Base-by-base conservation (phyloP, 2,113 vertebrate genomes). In the Phalacrocorax brasilianus region DNA sequence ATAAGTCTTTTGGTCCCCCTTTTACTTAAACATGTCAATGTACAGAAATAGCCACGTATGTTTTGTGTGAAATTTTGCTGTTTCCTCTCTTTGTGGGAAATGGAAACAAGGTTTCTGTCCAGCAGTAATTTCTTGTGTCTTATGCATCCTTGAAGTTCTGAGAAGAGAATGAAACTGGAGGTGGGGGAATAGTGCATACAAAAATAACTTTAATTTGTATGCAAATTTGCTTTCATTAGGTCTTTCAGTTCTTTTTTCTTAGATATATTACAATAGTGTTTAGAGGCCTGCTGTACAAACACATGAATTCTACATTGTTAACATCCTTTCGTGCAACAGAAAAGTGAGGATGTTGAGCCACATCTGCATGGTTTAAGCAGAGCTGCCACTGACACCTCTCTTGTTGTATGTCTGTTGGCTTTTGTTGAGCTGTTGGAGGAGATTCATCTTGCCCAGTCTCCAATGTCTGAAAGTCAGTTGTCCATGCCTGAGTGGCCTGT, bases 181-280 rank as follows among this genome's bases (percentile, higher is more conserved):
- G 61, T 92, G 94, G 77, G 95, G 80, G 86, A 93, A 94, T 87
- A 95, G 77, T 33, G 44, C 10, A 1, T 68, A 61, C 80, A 95
- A 93, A 97, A 95, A 96, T 89, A 95, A 96, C 94, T 94, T 97
- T 91, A 80, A 97, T 96, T 96, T 96, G 84, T 95, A 96, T 96
- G 95, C 91, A 97, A 95, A 95, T 97, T 76, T 95, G 28, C 77
- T 93, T 97, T 92, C 91, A 94, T 93, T 94, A 97, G 92, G 92
- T 79, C 85, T 96, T 96, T 94, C 76, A 79, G 84, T 89, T 92
- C 89, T 93, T 95, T 70, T 85, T 89, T 95, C 80, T 93, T 85
- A 96, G 66, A 87, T 87, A 70, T 95, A 93, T 95, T 96, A 73
- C 49, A 89, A 73, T 70, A 82, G 92, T 30, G 50, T 87, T 96